Evolutionary conservation across 2,113 vertebrate genomes (phyloP), one percentile per base, ranked within the genome.

Genomic region (Nothoprocta pentlandii): DNA sequence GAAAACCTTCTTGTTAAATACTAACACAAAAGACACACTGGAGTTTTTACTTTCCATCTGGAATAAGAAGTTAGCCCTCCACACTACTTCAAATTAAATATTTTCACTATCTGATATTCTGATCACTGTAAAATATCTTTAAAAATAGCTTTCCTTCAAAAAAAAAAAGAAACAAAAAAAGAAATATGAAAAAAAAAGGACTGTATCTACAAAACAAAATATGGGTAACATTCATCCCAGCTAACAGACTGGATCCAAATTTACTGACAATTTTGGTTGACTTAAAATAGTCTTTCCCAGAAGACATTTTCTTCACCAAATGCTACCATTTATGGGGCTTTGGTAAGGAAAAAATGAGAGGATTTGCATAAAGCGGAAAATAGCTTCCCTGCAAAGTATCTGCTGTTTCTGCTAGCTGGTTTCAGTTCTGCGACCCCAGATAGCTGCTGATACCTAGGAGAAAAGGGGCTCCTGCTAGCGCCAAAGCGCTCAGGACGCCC

Each of bases 201-300:
- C 25, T 81, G 53, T 61, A 92, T 56, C 30, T 59, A 84, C 34
- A 64, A 81, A 92, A 85, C 47, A 93, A 69, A 83, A 90, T 49
- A 54, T 42, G 77, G n/a, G 36, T 79, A 89, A 56, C 25, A 44
- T 49, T 87, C 47, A 36, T 12, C 76, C 3, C 34, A 25, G 66
- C 47, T 93, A 68, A 68, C 22, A 87, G 92, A 79, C 32, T 62
- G 32, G n/a, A 82, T 81, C 71, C 49, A 79, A 89, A 79, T 5
- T 34, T 36, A 69, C 32, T 21, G 53, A 62, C 36, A 54, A 44
- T 23, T 77, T 80, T 59, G 59, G 21, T 77, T 90, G 86, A 54
- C 56, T 77, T 83, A 56, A 90, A 86, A 86, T 16, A 94, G 25
- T 56, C 53, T 88, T 80, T 93, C 73, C 56, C 77, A 92, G 61